Evolutionary conservation across 2,888 invertebrate genomes (phyloP), one percentile per base, ranked within the genome.

Genomic region (Coenonympha arcania): DNA sequence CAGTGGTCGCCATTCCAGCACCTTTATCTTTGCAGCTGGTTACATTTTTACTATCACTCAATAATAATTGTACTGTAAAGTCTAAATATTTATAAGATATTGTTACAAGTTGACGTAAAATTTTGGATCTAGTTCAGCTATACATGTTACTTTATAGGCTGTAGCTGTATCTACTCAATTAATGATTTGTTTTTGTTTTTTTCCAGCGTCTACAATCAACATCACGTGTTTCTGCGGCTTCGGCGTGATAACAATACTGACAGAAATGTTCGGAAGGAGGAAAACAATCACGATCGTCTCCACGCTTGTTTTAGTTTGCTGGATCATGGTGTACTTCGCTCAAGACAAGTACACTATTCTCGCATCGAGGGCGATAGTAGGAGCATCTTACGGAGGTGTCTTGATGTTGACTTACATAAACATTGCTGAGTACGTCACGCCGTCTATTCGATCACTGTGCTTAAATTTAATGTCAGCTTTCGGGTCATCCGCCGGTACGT

Each of bases 151-250:
- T n/a, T n/a, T n/a, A n/a, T n/a, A n/a, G n/a, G n/a, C n/a, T n/a
- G n/a, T n/a, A n/a, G n/a, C n/a, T n/a, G n/a, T n/a, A n/a, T n/a
- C n/a, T n/a, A n/a, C n/a, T n/a, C n/a, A n/a, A n/a, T n/a, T n/a
- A n/a, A n/a, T n/a, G n/a, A n/a, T n/a, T n/a, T n/a, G n/a, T n/a
- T 5, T 9, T 15, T 44, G 3, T 11, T 43, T 22, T n/a, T 20
- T 57, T 56, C 19, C 57, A 57, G 57, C 57, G n/a, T 53, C 57
- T 19, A 37, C 33, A 9, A 50, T 56, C 18, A 57, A 57, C 42
- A 41, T 57, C 4, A 50, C 54, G 4, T 57, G 57, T 33, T 49
- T 54, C 11, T 47, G 41, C 20, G 58, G 54, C 11, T 50, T 50
- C 11, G 50, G 34, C 6, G n/a, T 48, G 6, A 48, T 51, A 11